A percentile compares a stretch with the other conserved stretches of the same genome.
These are phyloP conservation scores for Psilopogon haemacephalus DNA, from an alignment of 2,113 vertebrate species.

Conservation along the genomic window DNA sequence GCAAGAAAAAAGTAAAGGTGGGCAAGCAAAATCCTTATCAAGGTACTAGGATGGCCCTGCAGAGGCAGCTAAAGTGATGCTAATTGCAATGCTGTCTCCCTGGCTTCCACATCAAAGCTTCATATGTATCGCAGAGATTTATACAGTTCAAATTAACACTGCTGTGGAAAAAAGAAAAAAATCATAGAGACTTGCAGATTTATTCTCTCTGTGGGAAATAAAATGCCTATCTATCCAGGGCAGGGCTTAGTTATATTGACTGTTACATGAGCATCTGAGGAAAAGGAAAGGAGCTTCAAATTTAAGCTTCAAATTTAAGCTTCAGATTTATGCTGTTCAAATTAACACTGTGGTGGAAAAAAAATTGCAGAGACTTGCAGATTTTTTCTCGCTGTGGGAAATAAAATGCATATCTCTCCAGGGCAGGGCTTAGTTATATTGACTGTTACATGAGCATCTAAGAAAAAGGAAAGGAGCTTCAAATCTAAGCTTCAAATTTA, in stretches of 20 bases:
- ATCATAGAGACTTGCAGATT: neutral
- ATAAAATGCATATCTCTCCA: neutral
- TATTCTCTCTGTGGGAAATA: neutral
- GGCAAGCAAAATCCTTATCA: neutral
- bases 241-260: neutral
- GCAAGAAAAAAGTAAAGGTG: neutral
- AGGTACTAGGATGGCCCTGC: neutral
- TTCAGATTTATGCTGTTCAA: neutral
- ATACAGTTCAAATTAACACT: neutral
- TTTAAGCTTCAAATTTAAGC: neutral
- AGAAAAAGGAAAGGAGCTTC: neutral
- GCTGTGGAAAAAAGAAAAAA: neutral
- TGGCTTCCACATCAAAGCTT: conserved; percentile 2
- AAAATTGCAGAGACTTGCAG: neutral
- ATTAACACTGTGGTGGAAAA: neutral
- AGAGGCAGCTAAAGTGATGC: neutral
- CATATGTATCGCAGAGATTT: neutral
- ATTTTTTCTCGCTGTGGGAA: neutral
- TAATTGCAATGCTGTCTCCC: neutral
- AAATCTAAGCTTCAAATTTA: neutral
- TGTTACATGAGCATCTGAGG: neutral
- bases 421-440: neutral
- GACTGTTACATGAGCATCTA: neutral
- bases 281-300: neutral
- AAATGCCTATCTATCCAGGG: neutral